phyloP scores from a whole-genome alignment of 1,140 invertebrate genomes.

The Aleiodes sp. region DNA sequence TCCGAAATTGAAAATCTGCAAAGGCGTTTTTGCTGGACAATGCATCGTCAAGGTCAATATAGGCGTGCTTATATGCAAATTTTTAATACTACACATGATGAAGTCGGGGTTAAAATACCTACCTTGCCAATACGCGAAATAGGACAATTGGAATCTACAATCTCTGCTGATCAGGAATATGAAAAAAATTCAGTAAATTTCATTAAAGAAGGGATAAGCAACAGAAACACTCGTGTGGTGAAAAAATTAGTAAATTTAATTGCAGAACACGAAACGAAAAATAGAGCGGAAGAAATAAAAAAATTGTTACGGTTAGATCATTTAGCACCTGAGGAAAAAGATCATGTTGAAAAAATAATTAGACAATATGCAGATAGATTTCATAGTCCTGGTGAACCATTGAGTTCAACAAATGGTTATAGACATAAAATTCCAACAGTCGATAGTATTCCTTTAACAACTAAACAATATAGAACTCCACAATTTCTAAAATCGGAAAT shows the following conservation, averaged over 20 bases:
- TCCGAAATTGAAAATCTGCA: slow-evolving; percentile 9
- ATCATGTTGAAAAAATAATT: slow-evolving; percentile 22
- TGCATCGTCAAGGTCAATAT: background rate
- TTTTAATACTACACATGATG: slow-evolving; percentile 17
- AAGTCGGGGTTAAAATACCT: slow-evolving; percentile 12
- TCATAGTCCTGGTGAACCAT: slow-evolving; percentile 19
- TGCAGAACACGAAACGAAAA: background rate
- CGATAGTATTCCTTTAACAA: background rate
- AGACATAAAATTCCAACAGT: slow-evolving; percentile 16
- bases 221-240: background rate
- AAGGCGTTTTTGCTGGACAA: slow-evolving; percentile 5
- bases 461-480: slow-evolving; percentile 42
- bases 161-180: background rate
- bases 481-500: slow-evolving; percentile 42
- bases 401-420: background rate
- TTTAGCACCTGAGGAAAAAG: slow-evolving; percentile 30
- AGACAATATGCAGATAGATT: slow-evolving; percentile 23
- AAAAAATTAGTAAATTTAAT: background rate
- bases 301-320: slow-evolving; percentile 31
- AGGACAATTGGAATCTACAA: background rate
- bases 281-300: slow-evolving; percentile 9
- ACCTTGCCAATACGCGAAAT: background rate
- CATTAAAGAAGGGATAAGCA: background rate
- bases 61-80: slow-evolving; percentile 25
- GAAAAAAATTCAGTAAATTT: background rate